These are phyloP conservation scores for Gasteruption jaculator DNA, from an alignment of 2,888 invertebrate genomes.

Conservation along the genomic window DNA sequence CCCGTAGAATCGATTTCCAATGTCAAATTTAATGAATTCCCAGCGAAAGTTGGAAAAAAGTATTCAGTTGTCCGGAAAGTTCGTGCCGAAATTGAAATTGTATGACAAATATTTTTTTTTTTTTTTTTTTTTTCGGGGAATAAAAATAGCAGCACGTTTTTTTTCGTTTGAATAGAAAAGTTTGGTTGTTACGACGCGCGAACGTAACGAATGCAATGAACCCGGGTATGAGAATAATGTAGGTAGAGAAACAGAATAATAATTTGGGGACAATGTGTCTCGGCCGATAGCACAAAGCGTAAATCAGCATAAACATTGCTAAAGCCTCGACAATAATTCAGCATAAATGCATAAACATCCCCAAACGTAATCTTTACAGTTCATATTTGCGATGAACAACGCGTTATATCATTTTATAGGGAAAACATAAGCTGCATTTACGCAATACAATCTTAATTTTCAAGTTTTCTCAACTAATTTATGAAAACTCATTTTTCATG, in stretches of 20 bases:
- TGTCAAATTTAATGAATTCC: too few species aligned
- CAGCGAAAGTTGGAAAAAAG: too few species aligned
- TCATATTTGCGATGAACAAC: slow-evolving; percentile 41
- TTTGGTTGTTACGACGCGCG: slow-evolving; percentile 19
- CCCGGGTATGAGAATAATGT: slow-evolving; percentile 25
- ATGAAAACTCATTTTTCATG: too few species aligned
- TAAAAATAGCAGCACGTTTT: too few species aligned
- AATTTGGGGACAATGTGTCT: slow-evolving; percentile 50
- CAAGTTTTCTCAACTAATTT: too few species aligned
- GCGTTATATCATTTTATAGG: slow-evolving; percentile 34
- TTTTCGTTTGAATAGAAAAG: too few species aligned
- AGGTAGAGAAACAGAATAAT: slow-evolving; percentile 40
- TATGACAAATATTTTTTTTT: too few species aligned
- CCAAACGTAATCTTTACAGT: slow-evolving; percentile 47
- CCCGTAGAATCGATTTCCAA: too few species aligned
- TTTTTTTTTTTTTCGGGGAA: too few species aligned
- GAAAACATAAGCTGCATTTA: slow-evolving; percentile 37
- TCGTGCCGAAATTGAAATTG: too few species aligned
- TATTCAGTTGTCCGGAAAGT: too few species aligned
- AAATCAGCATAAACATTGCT: slow-evolving; percentile 52
- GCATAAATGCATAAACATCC: slow-evolving; percentile 49
- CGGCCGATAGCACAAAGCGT: slow-evolving; percentile 51
- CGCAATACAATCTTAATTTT: too few species aligned
- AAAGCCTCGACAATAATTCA: slow-evolving; percentile 50
- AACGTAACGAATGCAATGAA: slow-evolving; percentile 17